Percentiles rank a stretch among this genome's conserved stretches.
phyloP scores from a whole-genome alignment of 2,113 vertebrate species.

The Pagrus major region DNA sequence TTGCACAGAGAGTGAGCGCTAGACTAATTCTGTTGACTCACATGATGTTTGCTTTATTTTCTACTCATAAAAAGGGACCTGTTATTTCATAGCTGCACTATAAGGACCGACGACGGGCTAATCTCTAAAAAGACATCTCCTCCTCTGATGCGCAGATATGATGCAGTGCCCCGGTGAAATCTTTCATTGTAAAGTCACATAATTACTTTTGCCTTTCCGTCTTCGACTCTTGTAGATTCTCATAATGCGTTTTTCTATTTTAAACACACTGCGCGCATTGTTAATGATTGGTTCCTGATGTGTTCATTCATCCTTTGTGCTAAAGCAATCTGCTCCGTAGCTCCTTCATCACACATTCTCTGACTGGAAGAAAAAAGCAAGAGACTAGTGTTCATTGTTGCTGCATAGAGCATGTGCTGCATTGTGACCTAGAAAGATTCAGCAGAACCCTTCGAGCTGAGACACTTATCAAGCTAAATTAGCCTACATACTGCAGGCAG shows the following conservation, averaged over 20 bases:
- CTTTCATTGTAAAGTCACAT: constrained; percentile 59
- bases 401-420: constrained; percentile 68
- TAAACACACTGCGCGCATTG: constrained; percentile 62
- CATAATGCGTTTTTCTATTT: constrained; percentile 65
- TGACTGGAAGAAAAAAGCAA: constrained; percentile 65
- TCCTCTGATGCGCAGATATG: constrained; percentile 2
- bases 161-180: background rate
- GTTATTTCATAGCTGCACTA: background rate
- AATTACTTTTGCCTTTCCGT: constrained; percentile 58
- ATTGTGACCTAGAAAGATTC: constrained; percentile 81
- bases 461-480: constrained; percentile 77
- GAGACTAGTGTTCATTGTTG: constrained; percentile 69
- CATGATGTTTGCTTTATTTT: background rate
- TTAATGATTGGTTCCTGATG: constrained; percentile 76
- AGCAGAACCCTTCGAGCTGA: constrained; percentile 64
- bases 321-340: constrained; percentile 75
- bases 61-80: background rate
- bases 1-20: background rate
- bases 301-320: constrained; percentile 78
- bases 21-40: constrained; percentile 18
- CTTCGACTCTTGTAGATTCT: constrained; percentile 47
- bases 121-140: background rate
- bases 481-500: constrained; percentile 58
- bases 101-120: background rate
- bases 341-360: constrained; percentile 64